These are phyloP conservation scores for Malaclemys terrapin DNA, from an alignment of 2,113 vertebrate genomes.

Conservation along the genomic window DNA sequence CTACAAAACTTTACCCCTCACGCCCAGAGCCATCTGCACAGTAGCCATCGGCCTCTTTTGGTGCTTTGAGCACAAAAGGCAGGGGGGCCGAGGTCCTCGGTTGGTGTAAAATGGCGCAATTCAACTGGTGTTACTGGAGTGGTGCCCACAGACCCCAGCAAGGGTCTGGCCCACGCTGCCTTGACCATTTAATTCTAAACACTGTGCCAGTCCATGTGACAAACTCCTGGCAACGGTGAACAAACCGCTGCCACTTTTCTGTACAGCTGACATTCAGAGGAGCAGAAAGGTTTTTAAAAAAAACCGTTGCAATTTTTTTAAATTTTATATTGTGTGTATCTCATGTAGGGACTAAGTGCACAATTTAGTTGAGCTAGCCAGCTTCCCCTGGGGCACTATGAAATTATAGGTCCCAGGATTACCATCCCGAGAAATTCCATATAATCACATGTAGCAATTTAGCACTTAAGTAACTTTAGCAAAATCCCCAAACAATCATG, in stretches of 20 bases:
- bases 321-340: neutral
- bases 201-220: neutral
- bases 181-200: neutral
- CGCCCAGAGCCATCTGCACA: neutral
- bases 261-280: neutral
- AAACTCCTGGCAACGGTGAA: neutral
- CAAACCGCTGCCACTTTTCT: neutral
- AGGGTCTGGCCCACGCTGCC: neutral
- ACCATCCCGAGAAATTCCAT: constrained; percentile 70
- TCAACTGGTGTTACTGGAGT: neutral
- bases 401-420: constrained; percentile 52
- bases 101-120: neutral
- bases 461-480: constrained; percentile 78
- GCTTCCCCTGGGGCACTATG: constrained; percentile 1
- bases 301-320: neutral
- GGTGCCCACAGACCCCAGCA: neutral
- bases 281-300: neutral
- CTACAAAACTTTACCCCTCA: neutral
- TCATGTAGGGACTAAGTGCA: neutral
- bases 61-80: neutral
- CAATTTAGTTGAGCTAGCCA: neutral
- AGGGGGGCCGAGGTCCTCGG: neutral
- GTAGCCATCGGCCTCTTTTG: neutral
- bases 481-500: constrained; percentile 79
- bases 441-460: constrained; percentile 77